Evolutionary conservation across 2,888 invertebrate genomes (phyloP), one percentile per base, ranked within the genome.

Genomic region (Lobophora halterata): DNA sequence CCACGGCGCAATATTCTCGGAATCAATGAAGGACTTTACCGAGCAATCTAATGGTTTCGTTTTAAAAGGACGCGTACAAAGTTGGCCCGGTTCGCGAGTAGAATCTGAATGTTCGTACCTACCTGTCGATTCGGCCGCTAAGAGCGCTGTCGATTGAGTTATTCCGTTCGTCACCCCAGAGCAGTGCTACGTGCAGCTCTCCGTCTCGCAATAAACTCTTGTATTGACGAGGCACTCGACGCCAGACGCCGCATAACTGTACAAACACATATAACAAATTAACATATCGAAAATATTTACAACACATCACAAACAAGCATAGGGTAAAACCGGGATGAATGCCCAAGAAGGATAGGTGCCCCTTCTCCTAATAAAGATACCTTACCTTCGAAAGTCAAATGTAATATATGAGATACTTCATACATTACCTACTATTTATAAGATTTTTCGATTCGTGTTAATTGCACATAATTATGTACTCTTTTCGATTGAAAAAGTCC

Each of bases 171-270:
- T 89, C 90, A 45, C 92, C 93, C 93, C 95, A 95, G 13, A 95
- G 87, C 21, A 96, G 82, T 0, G 93, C 93, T 11, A 94, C 94
- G 64, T 92, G 93, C 52, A 96, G 85, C 39, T 92, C 91, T 52
- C 95, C 95, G 55, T 96, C 95, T 51, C 94, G 91, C 48, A 96
- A 80, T 30, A 94, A 74, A 50, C 91, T 91, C 59, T 95, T 90
- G 74, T 97, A 97, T 47, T 95, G 94, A 20, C 94, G 89, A 1
- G 97, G 95, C 30, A 97, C 90, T 46, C 96, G 90, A 43, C 93
- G 90, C 97, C 97, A 97, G 1, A 96, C 95, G 0, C 97, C 97
- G 66, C 97, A 97, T 13, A 96, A 79, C 83, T 88, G 68, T 43
- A 67, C 65, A 65, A 50, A 62, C 33, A 52, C 40, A 37, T 45